Base-by-base conservation (phyloP, 2,113 vertebrate genomes). In the Mesembrinibis cayennensis region DNA sequence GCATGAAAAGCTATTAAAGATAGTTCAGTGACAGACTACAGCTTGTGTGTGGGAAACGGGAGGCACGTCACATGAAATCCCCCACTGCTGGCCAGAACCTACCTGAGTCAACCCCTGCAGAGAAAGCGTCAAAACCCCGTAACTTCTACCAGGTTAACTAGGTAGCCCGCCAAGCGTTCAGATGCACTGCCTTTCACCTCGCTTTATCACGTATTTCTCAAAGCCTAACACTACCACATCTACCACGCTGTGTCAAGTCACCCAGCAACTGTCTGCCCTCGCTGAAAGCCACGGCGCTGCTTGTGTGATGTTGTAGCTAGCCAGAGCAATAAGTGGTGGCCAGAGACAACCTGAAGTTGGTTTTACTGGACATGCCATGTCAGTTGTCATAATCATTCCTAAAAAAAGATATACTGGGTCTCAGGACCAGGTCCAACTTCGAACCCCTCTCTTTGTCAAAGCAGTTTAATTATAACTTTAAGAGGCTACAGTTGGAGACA, bases 1-100 rank as follows among this genome's bases (percentile, higher is more conserved):
- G 86, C 94, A 93, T 40, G 91, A 95, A 96, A 95, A 79, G 87
- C 91, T 94, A 94, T 97, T 97, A 92, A 94, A 83, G 93, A 92
- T 91, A 97, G 90, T 73, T 96, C 91, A 84, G 92, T 96, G 95
- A 96, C 91, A 94, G 93, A 97, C 82, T 96, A 89, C 96, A 95
- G 87, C 88, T 93, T 93, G 93, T 90, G 96, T 96, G 89, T 92
- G 97, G 93, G 95, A 96, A 86, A 87, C 78, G 40, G 74, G 88
- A 95, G 74, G 67, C 95, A 97, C 53, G 7, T 59, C 90, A 90
- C 94, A 95, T 91, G 92, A 97, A 97, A 96, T 72, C 70, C 91
- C 25, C 85, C 71, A 76, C 66, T 44, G 83, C 88, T 63, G 63
- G 36, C 90, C 93, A 96, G 91, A 92, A 87, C 61, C 81, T 87